Evolutionary conservation across 2,888 invertebrate genomes (phyloP).

Genomic region (Lasioglossum figueresi): DNA sequence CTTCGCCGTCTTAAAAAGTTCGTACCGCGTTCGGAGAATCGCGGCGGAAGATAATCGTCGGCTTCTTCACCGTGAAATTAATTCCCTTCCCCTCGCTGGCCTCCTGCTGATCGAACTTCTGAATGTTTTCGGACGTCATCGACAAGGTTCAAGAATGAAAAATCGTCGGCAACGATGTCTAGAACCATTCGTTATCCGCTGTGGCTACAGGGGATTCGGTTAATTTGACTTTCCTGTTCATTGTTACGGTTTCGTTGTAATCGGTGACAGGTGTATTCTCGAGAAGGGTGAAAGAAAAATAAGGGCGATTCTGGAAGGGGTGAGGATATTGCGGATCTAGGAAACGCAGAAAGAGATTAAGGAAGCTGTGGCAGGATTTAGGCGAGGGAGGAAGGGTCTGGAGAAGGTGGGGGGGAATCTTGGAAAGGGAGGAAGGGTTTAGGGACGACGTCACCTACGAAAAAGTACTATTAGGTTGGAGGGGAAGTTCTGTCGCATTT

Average conservation of each 20-base stretch:
- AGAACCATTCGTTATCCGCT: background rate
- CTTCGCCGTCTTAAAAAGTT: slow-evolving; percentile 40
- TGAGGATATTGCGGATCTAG: background rate
- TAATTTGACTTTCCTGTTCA: background rate
- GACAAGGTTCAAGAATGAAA: background rate
- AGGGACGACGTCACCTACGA: no score
- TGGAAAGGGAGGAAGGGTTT: no score
- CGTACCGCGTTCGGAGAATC: background rate
- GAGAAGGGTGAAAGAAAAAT: background rate
- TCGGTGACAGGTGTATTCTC: background rate
- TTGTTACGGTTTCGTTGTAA: background rate
- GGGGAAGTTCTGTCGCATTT: no score
- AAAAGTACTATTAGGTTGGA: no score
- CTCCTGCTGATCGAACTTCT: background rate
- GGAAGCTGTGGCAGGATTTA: background rate
- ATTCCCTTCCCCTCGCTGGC: background rate
- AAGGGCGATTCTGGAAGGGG: background rate
- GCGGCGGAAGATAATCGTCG: slow-evolving; percentile 28
- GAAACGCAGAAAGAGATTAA: background rate
- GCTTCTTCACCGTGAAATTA: slow-evolving; percentile 17
- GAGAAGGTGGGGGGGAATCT: no score
- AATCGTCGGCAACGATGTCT: background rate
- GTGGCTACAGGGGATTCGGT: background rate
- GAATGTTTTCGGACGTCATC: slow-evolving; percentile 3
- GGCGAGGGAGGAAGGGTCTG: background rate